Evolutionary conservation across 92 coral and sea anemone species (phyloP).

Genomic region (Phenganax marumi): DNA sequence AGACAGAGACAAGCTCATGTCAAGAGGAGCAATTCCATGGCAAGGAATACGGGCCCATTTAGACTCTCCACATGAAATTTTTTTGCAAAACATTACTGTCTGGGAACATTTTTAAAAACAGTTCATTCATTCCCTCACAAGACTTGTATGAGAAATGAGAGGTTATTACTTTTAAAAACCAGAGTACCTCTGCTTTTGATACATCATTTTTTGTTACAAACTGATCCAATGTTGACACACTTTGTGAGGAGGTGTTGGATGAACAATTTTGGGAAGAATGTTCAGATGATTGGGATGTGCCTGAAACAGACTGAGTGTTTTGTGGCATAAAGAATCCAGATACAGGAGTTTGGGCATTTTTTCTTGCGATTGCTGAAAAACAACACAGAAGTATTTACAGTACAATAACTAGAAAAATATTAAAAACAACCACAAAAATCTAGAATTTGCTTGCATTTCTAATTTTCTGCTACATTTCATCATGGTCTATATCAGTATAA

Average conservation of each 20-base stretch:
- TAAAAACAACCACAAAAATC: neutral
- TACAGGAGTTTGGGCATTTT: neutral
- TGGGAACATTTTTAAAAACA: constrained; percentile 44
- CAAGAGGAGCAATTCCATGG: constrained; percentile 34
- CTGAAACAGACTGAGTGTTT: neutral
- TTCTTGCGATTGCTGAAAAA: constrained; percentile 1
- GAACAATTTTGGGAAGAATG: constrained; percentile 21
- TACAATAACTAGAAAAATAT: too few species aligned
- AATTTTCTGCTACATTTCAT: too few species aligned
- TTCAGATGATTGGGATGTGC: neutral
- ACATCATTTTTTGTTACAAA: constrained; percentile 44
- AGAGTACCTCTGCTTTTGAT: constrained; percentile 43
- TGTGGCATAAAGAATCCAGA: neutral
- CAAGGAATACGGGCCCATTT: constrained; percentile 34
- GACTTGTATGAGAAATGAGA: constrained; percentile 43
- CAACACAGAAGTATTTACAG: too few species aligned
- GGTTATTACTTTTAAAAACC: constrained; percentile 34
- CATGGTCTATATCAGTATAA: too few species aligned
- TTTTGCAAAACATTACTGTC: constrained; percentile 38
- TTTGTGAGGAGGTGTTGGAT: constrained; percentile 32
- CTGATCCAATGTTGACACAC: constrained; percentile 35
- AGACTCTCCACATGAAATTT: constrained; percentile 27
- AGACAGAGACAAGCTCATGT: too few species aligned
- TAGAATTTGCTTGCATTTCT: too few species aligned
- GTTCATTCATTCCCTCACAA: constrained; percentile 32